Base-by-base conservation (phyloP, 1,140 invertebrate species). In the Diorhabda sublineata region DNA sequence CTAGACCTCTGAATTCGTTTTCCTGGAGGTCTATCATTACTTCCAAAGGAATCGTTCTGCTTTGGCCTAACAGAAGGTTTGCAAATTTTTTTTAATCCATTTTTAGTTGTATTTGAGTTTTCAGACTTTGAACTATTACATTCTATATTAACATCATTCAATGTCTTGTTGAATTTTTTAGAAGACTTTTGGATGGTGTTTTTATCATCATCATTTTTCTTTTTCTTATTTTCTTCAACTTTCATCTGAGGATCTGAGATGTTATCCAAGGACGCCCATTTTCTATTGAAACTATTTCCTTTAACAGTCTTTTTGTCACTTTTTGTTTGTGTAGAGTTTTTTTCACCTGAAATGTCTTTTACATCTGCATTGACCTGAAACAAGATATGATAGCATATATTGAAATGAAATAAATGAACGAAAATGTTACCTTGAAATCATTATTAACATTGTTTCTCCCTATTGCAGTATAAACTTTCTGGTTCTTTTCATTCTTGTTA, bases 261-360 rank as follows among this genome's bases (percentile, higher is more conserved):
- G 69, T 87, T 84, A 75, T 87, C 85, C 7, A 86, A 74, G 4
- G 85, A 86, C 58, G 84, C 84, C 85, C 85, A 87, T 75, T 84
- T 85, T 42, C 84, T 79, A 60, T 82, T 83, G 66, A 86, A 80
- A 66, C 85, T 84, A 72, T 77, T 82, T 4, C 71, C 57, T 71
- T 78, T 80, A n/a, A 56, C 62, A 9, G 41, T 60, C 11, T 63
- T 67, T 45, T 76, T 77, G 56, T 73, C 70, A 62, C 47, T 67
- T 69, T 77, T 77, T 45, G 66, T 71, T 59, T 73, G 71, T 42
- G 58, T 60, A 57, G 69, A 67, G n/a, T 66, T 69, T 69, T 77
- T 78, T 41, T 79, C 79, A 26, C 62, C 61, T 4, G 69, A 70
- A 8, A 77, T 64, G 57, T 80, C 80, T 68, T 78, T 79, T 61